Conservation (phyloP, 2,888 invertebrate species). For the Neuroscelio doddi region DNA sequence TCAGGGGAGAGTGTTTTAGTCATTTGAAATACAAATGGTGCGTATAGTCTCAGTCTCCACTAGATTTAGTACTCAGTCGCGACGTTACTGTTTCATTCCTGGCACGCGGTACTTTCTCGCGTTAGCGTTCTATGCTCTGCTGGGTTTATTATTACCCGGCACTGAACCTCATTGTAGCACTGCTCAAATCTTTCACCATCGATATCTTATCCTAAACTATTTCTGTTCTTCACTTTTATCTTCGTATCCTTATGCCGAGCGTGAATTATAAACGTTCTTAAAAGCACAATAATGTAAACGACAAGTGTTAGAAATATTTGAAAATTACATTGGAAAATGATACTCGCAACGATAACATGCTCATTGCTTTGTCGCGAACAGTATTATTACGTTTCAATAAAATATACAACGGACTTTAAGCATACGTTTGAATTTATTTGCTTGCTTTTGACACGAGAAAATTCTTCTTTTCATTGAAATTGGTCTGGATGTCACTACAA, state of each 20-base stretch:
- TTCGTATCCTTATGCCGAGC: too few species aligned
- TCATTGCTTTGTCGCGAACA: background rate
- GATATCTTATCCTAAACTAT: background rate
- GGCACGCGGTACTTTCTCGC: constrained; percentile 8
- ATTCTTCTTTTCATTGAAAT: too few species aligned
- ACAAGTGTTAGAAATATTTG: background rate
- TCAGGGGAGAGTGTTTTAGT: constrained; percentile 10
- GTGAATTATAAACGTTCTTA: background rate
- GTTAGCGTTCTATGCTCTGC: too few species aligned
- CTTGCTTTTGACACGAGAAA: too few species aligned
- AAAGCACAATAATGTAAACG: background rate
- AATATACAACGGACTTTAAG: too few species aligned
- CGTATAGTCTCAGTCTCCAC: constrained; percentile 9
- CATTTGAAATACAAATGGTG: constrained; percentile 23
- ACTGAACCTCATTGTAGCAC: background rate
- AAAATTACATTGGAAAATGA: constrained; percentile 11
- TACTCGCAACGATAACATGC: background rate
- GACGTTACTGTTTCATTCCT: constrained; percentile 12
- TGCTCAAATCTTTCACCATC: background rate
- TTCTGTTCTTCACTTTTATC: background rate
- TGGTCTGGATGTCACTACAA: constrained; percentile 25
- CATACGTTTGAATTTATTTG: constrained; percentile 21
- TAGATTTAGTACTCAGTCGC: constrained; percentile 13
- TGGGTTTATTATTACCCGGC: background rate
- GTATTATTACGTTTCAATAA: constrained; percentile 6